Evolutionary conservation across 2,797 vertebrate genomes (phyloP).

Genomic region (Margarornis squamiger): DNA sequence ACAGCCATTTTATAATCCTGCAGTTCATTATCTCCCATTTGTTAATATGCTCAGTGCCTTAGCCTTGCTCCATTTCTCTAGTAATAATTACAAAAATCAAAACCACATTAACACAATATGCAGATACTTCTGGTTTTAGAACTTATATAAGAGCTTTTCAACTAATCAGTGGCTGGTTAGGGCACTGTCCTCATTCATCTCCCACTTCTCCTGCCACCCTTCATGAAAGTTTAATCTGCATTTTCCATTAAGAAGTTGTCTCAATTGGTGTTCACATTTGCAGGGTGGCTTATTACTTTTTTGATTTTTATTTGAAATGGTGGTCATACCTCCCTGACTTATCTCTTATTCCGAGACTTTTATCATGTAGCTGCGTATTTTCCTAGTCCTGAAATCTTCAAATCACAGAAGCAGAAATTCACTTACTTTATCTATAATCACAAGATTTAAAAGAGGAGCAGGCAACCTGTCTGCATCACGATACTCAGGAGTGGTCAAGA

Average conservation of each 20-base stretch:
- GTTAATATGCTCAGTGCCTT: constrained; percentile 56
- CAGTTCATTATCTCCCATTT: constrained; percentile 73
- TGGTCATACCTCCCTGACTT: not conserved
- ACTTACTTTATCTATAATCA: not conserved
- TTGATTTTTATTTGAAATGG: not conserved
- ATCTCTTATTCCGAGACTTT: not conserved
- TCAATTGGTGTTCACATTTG: not conserved
- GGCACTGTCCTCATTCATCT: constrained; percentile 25
- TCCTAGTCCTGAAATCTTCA: not conserved
- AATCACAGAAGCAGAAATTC: not conserved
- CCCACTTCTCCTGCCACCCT: not conserved
- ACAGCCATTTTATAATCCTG: constrained; percentile 69
- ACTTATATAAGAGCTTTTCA: not conserved
- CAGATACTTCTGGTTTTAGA: constrained; percentile 27
- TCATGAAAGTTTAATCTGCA: constrained; percentile 20
- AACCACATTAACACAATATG: constrained; percentile 44
- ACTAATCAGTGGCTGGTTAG: not conserved
- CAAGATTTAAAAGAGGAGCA: not conserved
- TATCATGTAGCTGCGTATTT: not conserved
- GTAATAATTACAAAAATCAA: constrained; percentile 66
- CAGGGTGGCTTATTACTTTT: not conserved
- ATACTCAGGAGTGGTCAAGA: not conserved
- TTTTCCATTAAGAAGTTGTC: constrained; percentile 24
- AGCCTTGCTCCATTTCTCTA: constrained; percentile 30
- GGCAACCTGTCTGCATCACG: not conserved